Evolutionary conservation across 2,113 vertebrate species (phyloP).

Genomic region (Collichthys lucidus): DNA sequence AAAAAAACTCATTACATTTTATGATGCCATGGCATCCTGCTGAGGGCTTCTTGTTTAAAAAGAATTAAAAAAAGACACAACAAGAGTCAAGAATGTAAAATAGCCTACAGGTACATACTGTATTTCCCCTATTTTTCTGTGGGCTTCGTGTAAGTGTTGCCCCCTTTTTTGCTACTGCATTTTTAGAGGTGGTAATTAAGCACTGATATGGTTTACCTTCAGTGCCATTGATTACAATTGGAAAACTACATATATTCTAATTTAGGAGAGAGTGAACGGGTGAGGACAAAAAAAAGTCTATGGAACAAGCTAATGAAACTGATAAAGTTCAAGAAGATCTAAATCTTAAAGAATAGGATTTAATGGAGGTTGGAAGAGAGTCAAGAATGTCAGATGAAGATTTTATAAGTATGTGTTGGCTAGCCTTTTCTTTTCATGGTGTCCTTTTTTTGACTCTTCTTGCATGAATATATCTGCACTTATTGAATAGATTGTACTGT

Average conservation of each 20-base stretch:
- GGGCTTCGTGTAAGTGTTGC: slow-evolving; percentile 52
- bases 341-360: slow-evolving; percentile 38
- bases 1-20: slow-evolving; percentile 58
- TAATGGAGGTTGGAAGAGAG: slow-evolving; percentile 46
- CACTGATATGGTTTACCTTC: slow-evolving; percentile 56
- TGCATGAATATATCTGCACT: slow-evolving; percentile 87
- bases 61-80: slow-evolving; percentile 10
- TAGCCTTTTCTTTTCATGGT: slow-evolving; percentile 78
- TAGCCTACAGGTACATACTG: slow-evolving; percentile 58
- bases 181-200: slow-evolving; percentile 58
- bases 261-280: slow-evolving; percentile 17
- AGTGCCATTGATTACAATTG: slow-evolving; percentile 54
- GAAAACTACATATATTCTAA: slow-evolving; percentile 46
- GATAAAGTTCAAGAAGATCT: slow-evolving; percentile 41
- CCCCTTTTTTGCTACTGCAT: slow-evolving; percentile 68
- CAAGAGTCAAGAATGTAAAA: slow-evolving; percentile 73
- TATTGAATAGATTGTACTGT: slow-evolving; percentile 86
- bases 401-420: slow-evolving; percentile 71
- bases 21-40: slow-evolving; percentile 62
- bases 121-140: slow-evolving; percentile 49
- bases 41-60: slow-evolving; percentile 70
- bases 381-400: slow-evolving; percentile 61
- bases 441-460: slow-evolving; percentile 75
- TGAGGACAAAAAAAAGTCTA: slow-evolving; percentile 9
- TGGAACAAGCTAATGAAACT: slow-evolving; percentile 37